A percentile compares a stretch with the other conserved stretches of the same genome.
Evolutionary conservation across 2,113 vertebrate species (phyloP).

Genomic region (Lophochroa leadbeateri): DNA sequence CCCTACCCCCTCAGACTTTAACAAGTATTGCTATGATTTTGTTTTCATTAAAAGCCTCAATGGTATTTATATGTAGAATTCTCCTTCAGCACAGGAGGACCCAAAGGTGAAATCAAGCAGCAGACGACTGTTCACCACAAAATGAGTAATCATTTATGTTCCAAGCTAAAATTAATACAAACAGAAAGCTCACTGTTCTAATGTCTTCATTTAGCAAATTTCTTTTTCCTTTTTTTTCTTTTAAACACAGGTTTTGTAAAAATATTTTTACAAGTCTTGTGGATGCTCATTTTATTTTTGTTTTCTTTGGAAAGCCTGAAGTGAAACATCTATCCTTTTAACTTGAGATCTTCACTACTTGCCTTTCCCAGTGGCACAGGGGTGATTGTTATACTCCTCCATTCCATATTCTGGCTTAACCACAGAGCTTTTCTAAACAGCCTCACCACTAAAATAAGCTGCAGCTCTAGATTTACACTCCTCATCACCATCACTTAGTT

Average conservation of each 20-base stretch:
- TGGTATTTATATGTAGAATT: not conserved
- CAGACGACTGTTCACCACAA: not conserved
- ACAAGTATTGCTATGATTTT: slow-evolving; percentile 17
- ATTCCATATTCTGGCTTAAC: not conserved
- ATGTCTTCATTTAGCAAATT: not conserved
- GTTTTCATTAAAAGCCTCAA: slow-evolving; percentile 4
- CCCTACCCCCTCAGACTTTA: not conserved
- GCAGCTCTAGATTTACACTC: not conserved
- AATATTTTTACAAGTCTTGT: not conserved
- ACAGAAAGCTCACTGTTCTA: slow-evolving; percentile 10
- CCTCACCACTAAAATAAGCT: not conserved
- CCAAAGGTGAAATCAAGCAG: slow-evolving; percentile 36
- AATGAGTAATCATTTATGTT: slow-evolving; percentile 16
- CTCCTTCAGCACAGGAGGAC: slow-evolving; percentile 14
- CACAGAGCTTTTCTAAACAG: slow-evolving; percentile 16
- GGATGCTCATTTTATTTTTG: not conserved
- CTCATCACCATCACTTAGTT: not conserved
- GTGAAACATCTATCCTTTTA: not conserved
- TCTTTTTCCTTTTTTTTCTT: not conserved
- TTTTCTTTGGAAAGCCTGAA: slow-evolving; percentile 31
- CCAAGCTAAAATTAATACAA: slow-evolving; percentile 27
- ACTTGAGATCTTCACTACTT: not conserved
- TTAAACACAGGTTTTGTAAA: slow-evolving; percentile 11
- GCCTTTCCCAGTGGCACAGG: not conserved
- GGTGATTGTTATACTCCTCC: not conserved